phyloP scores from a whole-genome alignment of 1,140 invertebrate genomes.

The Bombus sylvicola region DNA sequence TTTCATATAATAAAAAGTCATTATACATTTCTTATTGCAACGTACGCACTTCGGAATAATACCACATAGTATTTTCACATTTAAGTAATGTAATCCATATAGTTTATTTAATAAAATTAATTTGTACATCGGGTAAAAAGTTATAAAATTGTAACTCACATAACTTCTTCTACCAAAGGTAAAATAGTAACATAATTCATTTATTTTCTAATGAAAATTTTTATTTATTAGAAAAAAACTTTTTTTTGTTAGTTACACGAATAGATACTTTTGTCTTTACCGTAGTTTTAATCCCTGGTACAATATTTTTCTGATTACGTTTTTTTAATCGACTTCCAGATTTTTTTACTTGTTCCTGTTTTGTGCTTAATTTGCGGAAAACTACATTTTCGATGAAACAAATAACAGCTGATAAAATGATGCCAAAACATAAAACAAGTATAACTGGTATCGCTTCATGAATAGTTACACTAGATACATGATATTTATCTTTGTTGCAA shows the following conservation, averaged over 20 bases:
- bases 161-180: conserved; percentile 8
- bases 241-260: not conserved
- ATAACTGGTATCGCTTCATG: conserved; percentile 55
- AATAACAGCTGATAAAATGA: conserved; percentile 50
- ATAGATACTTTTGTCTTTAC: not conserved
- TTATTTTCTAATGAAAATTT: not conserved
- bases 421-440: conserved; percentile 52
- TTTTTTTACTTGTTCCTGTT: not conserved
- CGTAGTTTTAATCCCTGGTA: not conserved
- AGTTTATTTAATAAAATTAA: conserved; percentile 47
- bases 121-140: conserved; percentile 32
- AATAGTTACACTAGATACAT: conserved; percentile 56
- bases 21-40: conserved; percentile 2
- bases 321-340: not conserved
- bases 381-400: conserved; percentile 51
- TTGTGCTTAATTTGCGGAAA: conserved; percentile 5
- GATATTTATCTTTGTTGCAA: conserved; percentile 34
- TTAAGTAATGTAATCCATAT: conserved; percentile 26
- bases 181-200: not conserved
- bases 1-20: conserved; percentile 25
- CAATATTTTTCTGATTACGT: not conserved
- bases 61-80: conserved; percentile 18
- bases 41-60: conserved; percentile 3
- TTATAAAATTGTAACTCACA: not conserved
- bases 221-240: not conserved